These are phyloP conservation scores for Melanotaenia duboulayi DNA, from an alignment of 2,113 vertebrate genomes.

Conservation along the genomic window DNA sequence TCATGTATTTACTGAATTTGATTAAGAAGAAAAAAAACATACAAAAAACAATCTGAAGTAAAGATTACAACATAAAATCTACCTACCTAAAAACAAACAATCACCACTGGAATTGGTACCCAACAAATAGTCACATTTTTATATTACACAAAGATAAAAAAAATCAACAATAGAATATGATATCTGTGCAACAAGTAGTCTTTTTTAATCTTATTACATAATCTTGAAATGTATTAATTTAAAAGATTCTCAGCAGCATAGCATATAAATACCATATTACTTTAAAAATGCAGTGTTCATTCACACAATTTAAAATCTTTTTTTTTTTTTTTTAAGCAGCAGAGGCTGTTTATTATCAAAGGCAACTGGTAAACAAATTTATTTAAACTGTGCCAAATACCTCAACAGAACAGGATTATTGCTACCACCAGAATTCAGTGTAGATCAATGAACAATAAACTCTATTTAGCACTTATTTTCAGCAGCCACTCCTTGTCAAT, in stretches of 20 bases:
- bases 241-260: not conserved
- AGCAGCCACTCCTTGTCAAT: slow-evolving; percentile 79
- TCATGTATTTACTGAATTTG: not conserved
- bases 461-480: slow-evolving; percentile 71
- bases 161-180: not conserved
- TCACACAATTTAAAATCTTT: not conserved
- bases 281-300: not conserved
- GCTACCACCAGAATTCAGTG: not conserved
- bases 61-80: not conserved
- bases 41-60: no score
- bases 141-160: not conserved
- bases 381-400: slow-evolving; percentile 6
- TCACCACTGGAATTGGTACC: not conserved
- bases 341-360: not conserved
- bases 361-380: slow-evolving; percentile 6
- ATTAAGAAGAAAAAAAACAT: no score
- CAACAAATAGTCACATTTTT: not conserved
- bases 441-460: slow-evolving; percentile 5
- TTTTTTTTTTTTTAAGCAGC: not conserved
- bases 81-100: not conserved
- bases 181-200: not conserved
- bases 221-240: not conserved
- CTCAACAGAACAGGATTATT: slow-evolving; percentile 3
- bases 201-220: not conserved
- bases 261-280: not conserved